phyloP scores from a whole-genome alignment of 2,797 vertebrate species.

The Sphenodon punctatus region DNA sequence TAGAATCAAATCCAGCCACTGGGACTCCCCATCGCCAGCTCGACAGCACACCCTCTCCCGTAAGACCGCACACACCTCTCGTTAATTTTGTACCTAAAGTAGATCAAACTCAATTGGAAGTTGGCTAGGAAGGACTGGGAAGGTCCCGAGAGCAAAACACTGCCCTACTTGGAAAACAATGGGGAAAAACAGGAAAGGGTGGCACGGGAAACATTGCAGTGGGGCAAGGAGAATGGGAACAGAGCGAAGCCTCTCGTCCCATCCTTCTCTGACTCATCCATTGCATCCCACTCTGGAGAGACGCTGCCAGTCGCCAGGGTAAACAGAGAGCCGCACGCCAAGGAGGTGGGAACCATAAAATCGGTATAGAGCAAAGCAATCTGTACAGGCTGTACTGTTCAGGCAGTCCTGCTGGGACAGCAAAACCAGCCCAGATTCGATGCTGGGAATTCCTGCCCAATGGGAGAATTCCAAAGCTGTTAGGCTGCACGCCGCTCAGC shows the following conservation, averaged over 20 bases:
- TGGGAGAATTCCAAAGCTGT: too few relatives aligned
- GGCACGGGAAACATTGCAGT: neutral
- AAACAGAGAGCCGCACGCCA: slow-evolving; percentile 39
- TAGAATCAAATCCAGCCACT: too few relatives aligned
- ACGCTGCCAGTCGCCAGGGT: slow-evolving; percentile 52
- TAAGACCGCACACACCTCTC: neutral
- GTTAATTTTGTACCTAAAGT: neutral
- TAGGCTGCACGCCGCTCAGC: too few relatives aligned
- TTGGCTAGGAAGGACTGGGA: neutral
- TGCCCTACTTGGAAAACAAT: neutral
- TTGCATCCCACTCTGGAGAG: neutral
- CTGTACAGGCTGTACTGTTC: neutral
- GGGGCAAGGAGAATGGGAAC: slow-evolving; percentile 26
- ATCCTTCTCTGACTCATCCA: slow-evolving; percentile 55
- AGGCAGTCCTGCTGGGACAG: slow-evolving; percentile 25
- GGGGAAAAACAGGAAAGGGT: neutral
- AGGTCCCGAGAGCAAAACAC: neutral
- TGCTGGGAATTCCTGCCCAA: too few relatives aligned
- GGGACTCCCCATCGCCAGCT: too few relatives aligned
- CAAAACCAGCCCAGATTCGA: neutral
- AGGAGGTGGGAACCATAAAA: slow-evolving; percentile 41
- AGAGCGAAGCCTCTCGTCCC: slow-evolving; percentile 35
- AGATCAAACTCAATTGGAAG: neutral
- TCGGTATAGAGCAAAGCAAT: neutral
- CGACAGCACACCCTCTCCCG: neutral